These are phyloP conservation scores for Eucera pruinosa DNA, from an alignment of 2,888 invertebrate genomes.

Conservation along the genomic window DNA sequence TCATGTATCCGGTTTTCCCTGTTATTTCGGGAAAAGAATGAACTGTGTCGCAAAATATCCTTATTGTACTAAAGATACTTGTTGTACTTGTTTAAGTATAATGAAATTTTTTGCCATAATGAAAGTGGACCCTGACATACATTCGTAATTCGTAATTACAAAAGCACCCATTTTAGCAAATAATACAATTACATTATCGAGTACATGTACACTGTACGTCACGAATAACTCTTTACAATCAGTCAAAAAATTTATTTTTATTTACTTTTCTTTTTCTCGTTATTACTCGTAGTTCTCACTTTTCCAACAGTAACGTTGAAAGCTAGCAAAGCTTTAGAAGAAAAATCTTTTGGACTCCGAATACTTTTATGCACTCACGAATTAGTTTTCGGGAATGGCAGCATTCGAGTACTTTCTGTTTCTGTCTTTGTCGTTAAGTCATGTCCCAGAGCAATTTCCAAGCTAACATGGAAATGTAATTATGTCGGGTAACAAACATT, in stretches of 20 bases:
- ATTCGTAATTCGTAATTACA: slow-evolving; percentile 62
- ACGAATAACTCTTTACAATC: slow-evolving; percentile 63
- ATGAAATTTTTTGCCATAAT: slow-evolving; percentile 51
- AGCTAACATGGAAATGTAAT: slow-evolving; percentile 57
- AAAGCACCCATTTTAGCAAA: slow-evolving; percentile 66
- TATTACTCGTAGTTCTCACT: slow-evolving; percentile 54
- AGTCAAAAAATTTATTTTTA: slow-evolving; percentile 67
- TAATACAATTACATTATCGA: slow-evolving; percentile 54
- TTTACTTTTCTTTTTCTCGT: too few relatives aligned
- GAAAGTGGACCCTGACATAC: slow-evolving; percentile 67
- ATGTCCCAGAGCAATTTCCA: slow-evolving; percentile 55
- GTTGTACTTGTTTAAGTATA: slow-evolving; percentile 54
- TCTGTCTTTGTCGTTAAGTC: slow-evolving; percentile 47
- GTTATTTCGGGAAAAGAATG: slow-evolving; percentile 32
- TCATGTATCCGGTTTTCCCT: slow-evolving; percentile 18
- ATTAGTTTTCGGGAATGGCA: slow-evolving; percentile 51
- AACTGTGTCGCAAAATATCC: slow-evolving; percentile 41
- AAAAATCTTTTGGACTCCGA: slow-evolving; percentile 62
- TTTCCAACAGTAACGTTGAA: slow-evolving; percentile 58
- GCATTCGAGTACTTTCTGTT: slow-evolving; percentile 47
- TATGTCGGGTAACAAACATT: slow-evolving; percentile 59
- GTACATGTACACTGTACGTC: slow-evolving; percentile 57
- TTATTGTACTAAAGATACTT: slow-evolving; percentile 57
- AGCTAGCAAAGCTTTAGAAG: slow-evolving; percentile 57
- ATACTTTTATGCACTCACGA: slow-evolving; percentile 53